Percentiles rank a stretch among this genome's conserved stretches.
phyloP scores from a whole-genome alignment of 2,888 invertebrate genomes.

The Drosophila infuscata region DNA sequence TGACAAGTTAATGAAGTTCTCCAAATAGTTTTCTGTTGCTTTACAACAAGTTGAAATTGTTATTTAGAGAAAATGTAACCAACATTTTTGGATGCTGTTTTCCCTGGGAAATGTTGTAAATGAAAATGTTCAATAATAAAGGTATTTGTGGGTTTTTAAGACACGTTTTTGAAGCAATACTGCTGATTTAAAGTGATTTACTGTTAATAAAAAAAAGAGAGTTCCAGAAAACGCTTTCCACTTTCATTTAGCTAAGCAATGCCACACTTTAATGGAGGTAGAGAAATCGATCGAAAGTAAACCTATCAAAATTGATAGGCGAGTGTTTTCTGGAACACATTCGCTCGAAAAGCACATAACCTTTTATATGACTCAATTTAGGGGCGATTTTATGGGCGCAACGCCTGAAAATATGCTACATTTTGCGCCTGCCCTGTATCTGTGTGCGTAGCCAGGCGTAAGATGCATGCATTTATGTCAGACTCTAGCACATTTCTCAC shows the following conservation, averaged over 20 bases:
- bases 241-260: neutral
- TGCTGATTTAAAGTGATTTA: neutral
- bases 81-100: no score
- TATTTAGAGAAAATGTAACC: no score
- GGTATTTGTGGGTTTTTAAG: neutral
- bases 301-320: constrained; percentile 10
- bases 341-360: constrained; percentile 31
- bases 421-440: constrained; percentile 7
- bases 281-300: neutral
- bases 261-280: neutral
- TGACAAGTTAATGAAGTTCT: neutral
- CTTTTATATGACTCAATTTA: constrained; percentile 41
- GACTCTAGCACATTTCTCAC: constrained; percentile 29
- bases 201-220: neutral
- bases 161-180: neutral
- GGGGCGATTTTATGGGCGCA: constrained; percentile 47
- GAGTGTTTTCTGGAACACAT: constrained; percentile 10
- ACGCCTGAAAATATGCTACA: constrained; percentile 21
- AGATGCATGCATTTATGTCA: constrained; percentile 17
- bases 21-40: neutral
- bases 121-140: neutral
- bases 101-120: neutral
- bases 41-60: neutral
- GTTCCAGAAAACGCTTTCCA: neutral
- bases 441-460: constrained; percentile 35